A percentile compares a stretch with the other conserved stretches of the same genome.
Conservation (phyloP, 2,113 vertebrate species). For the Leptosomus discolor region DNA sequence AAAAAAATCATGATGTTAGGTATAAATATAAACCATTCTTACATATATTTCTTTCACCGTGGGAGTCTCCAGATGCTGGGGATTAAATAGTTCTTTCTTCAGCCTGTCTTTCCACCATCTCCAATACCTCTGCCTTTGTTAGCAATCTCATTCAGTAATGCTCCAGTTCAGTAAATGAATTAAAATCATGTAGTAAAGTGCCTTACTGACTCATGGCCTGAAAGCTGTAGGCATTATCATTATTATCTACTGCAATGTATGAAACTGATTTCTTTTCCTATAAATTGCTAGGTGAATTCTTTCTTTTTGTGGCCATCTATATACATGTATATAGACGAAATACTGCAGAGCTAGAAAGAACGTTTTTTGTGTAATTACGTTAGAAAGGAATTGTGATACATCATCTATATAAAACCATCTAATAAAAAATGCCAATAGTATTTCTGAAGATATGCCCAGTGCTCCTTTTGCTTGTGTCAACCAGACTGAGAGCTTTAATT, state of each 20-base stretch:
- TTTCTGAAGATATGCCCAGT: conserved; percentile 28
- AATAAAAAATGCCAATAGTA: conserved; percentile 36
- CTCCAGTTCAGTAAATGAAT: neutral
- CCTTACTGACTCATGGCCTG: conserved; percentile 3
- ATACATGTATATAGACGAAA: neutral
- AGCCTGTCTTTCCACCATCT: neutral
- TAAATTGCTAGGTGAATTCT: conserved; percentile 14
- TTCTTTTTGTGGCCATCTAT: neutral
- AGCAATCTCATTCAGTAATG: conserved; percentile 9
- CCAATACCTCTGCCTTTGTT: neutral
- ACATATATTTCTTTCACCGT: neutral
- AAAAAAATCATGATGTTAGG: neutral
- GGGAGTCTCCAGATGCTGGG: neutral
- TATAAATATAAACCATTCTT: neutral
- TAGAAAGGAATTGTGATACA: conserved; percentile 2
- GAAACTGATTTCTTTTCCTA: neutral
- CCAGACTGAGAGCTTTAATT: conserved; percentile 64
- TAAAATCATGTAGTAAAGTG: conserved; percentile 7
- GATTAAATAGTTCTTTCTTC: neutral
- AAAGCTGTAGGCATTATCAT: neutral
- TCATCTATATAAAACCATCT: conserved; percentile 18
- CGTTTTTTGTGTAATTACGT: conserved; percentile 9
- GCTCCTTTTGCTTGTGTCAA: conserved; percentile 46
- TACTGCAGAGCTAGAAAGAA: neutral
- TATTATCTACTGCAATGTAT: neutral